Percentiles rank a stretch among this genome's conserved stretches.
phyloP scores from a whole-genome alignment of 2,797 vertebrate species.

The Silurus lanzhouensis region DNA sequence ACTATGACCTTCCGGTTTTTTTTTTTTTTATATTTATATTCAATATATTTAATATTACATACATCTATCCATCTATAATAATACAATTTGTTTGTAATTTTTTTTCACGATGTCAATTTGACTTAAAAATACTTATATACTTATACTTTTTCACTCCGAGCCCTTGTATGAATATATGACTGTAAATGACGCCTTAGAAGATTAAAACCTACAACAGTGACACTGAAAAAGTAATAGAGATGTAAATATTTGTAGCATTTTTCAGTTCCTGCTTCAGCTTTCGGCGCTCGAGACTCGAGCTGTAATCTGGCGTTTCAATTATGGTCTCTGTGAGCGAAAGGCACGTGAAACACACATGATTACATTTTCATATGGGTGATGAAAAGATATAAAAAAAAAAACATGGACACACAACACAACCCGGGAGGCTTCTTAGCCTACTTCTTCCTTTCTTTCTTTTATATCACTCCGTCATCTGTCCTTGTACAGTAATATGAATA shows the following conservation, averaged over 20 bases:
- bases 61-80: background rate
- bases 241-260: constrained; percentile 49
- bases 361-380: constrained; percentile 56
- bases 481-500: constrained; percentile 47
- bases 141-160: constrained; percentile 36
- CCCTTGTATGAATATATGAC: constrained; percentile 56
- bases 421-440: constrained; percentile 17
- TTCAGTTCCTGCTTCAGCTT: constrained; percentile 18
- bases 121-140: too few species aligned
- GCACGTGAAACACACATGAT: constrained; percentile 46
- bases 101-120: background rate
- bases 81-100: background rate
- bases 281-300: constrained; percentile 29
- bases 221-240: constrained; percentile 49
- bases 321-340: constrained; percentile 40
- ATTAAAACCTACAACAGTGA: constrained; percentile 58
- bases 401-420: constrained; percentile 34
- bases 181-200: constrained; percentile 58
- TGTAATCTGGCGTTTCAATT: constrained; percentile 58
- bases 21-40: too few species aligned
- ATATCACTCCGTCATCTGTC: constrained; percentile 48
- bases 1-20: too few species aligned
- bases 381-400: background rate
- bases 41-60: too few species aligned
- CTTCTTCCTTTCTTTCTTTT: background rate